Evolutionary conservation across 2,797 vertebrate species (phyloP).

Genomic region (Pterois miles): DNA sequence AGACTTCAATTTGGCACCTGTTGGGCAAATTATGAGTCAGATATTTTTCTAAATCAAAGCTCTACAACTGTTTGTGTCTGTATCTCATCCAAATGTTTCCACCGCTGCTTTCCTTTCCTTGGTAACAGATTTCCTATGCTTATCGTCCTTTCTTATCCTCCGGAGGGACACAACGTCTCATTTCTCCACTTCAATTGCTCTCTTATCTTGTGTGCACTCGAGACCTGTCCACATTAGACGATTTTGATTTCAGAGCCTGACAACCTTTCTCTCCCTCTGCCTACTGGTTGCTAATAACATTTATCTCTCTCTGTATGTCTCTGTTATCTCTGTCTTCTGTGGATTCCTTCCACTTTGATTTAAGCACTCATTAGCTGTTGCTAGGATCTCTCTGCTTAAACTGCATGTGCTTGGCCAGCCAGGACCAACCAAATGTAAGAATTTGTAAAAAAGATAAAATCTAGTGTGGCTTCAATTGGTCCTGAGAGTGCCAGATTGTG

Average conservation of each 20-base stretch:
- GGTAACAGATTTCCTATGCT: conserved; percentile 17
- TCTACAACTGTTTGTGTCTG: background rate
- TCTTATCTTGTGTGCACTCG: conserved; percentile 16
- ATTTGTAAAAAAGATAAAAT: background rate
- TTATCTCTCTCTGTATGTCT: background rate
- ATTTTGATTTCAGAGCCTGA: conserved; percentile 16
- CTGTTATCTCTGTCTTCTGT: background rate
- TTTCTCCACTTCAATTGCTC: conserved; percentile 22
- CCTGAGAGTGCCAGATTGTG: no score
- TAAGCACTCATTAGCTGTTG: background rate
- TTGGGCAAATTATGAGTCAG: background rate
- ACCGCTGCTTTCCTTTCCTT: background rate
- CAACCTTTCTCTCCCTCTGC: background rate
- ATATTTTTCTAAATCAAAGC: background rate
- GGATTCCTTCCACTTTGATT: conserved; percentile 22
- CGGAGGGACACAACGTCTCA: background rate
- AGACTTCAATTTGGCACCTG: background rate
- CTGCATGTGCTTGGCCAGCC: background rate
- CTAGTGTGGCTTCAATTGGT: background rate
- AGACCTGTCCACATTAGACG: conserved; percentile 3
- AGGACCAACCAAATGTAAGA: background rate
- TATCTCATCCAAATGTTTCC: conserved; percentile 10
- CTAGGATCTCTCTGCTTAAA: background rate
- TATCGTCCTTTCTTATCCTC: conserved; percentile 21
- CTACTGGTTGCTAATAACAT: background rate